A percentile compares a stretch with the other conserved stretches of the same genome.
Evolutionary conservation across 64 coral and sea anemone species (phyloP).

Genomic region (Dendrophyllia cribrosa): DNA sequence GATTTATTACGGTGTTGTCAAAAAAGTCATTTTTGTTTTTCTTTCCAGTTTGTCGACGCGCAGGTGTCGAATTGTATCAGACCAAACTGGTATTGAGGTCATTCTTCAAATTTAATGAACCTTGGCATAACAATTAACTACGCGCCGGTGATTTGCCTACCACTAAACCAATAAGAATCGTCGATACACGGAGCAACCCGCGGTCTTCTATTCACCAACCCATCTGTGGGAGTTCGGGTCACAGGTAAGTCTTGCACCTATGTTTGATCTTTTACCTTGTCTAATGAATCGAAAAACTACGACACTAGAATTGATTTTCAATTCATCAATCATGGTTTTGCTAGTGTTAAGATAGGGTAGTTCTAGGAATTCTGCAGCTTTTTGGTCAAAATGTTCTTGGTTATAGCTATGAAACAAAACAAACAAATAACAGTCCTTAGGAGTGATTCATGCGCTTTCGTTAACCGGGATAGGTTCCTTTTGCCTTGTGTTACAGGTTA

Average conservation of each 20-base stretch:
- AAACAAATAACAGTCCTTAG: background rate
- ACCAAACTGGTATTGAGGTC: conserved; percentile 15
- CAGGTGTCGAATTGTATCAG: conserved; percentile 13
- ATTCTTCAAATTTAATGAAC: conserved; percentile 43
- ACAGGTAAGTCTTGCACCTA: conserved; percentile 28
- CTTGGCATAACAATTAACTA: background rate
- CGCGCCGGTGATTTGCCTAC: background rate
- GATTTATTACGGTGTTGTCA: background rate
- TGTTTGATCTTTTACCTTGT: conserved; percentile 26
- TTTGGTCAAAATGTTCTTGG: background rate
- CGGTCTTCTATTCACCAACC: background rate
- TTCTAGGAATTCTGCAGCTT: background rate
- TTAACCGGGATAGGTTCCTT: background rate
- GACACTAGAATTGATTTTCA: background rate
- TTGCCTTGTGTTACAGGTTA: too few species aligned
- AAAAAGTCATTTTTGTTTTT: conserved; percentile 5
- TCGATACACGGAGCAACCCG: background rate
- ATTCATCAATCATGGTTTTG: too few species aligned
- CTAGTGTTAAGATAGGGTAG: background rate
- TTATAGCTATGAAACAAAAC: background rate
- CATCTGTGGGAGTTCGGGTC: background rate
- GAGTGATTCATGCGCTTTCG: background rate
- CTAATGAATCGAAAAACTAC: conserved; percentile 12
- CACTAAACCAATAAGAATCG: background rate
- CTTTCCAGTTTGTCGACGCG: background rate